Percentiles rank a stretch among this genome's conserved stretches.
Evolutionary conservation across 2,888 invertebrate genomes (phyloP).

Genomic region (Marronus borbonicus): DNA sequence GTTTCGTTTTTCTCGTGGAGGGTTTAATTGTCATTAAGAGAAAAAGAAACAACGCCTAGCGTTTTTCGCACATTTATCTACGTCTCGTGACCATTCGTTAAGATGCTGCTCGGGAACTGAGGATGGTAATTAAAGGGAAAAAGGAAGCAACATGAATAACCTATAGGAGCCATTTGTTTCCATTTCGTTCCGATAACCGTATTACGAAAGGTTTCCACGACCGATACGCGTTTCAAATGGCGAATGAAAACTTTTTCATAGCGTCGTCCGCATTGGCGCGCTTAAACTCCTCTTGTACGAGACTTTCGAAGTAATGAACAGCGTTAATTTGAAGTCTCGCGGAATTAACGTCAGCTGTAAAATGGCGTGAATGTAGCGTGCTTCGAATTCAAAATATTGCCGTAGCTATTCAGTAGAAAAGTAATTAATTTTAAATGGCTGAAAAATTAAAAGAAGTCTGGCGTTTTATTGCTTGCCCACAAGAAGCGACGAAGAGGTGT

Average conservation of each 20-base stretch:
- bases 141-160: constrained; percentile 6
- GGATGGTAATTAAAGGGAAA: constrained; percentile 11
- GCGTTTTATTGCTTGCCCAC: neutral
- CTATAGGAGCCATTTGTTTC: neutral
- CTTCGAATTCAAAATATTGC: neutral
- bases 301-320: neutral
- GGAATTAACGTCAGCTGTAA: neutral
- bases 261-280: neutral
- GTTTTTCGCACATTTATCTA: constrained; percentile 10
- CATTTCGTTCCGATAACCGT: neutral
- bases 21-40: constrained; percentile 9
- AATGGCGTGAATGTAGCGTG: neutral
- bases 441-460: neutral
- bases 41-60: neutral
- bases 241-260: neutral
- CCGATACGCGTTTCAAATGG: neutral
- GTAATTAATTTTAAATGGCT: neutral
- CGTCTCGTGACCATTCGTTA: constrained; percentile 3
- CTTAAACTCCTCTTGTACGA: neutral
- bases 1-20: neutral
- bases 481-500: neutral
- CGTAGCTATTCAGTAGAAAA: neutral
- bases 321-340: neutral
- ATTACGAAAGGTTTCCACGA: neutral
- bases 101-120: constrained; percentile 12